Base-by-base conservation (phyloP, 2,113 vertebrate species). In the Poeciliopsis prolifica region DNA sequence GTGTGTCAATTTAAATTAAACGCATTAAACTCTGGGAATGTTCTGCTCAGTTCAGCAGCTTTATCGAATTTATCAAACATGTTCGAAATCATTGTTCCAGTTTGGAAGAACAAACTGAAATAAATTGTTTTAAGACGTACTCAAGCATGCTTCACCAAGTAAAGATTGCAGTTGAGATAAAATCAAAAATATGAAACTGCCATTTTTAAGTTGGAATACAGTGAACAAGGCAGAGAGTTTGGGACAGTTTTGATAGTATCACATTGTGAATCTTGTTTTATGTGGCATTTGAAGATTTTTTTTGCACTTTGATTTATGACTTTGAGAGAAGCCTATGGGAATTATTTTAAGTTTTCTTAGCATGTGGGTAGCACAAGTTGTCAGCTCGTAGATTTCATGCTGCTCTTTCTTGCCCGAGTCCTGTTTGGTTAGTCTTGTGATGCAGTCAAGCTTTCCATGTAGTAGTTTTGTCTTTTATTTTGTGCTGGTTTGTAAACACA, bases 331-430 rank as follows among this genome's bases (percentile, higher is more conserved):
- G 61, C 75, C 67, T 54, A 22, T 14, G 70, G 65, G 68, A 77
- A 73, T 78, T 75, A 72, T 72, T 85, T 78, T 30, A 77, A 81
- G 79, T 82, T 78, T 75, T 42, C 73, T 73, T 76, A 68, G 58
- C 82, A 73, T 69, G 68, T 30, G 12, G 65, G 79, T 78, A 51
- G 61, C 29, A 60, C 33, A 75, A 31, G n/a, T 68, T 84, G 35
- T 69, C 72, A 76, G 24, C 30, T 54, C 68, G 48, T 31, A 75
- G 61, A 63, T 62, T 73, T 63, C 58, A 31, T 31, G 48, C 29
- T n/a, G 30, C 10, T 26, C 62, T 58, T 58, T 68, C 40, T 64
- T 61, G 24, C 0, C 8, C 42, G 0, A 26, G 0, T 63, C n/a
- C 48, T 35, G 28, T 79, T 66, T 66, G 26, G 70, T 68, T 31